Conservation (phyloP, 2,797 vertebrate species). For the Halcyon leucocephala region DNA sequence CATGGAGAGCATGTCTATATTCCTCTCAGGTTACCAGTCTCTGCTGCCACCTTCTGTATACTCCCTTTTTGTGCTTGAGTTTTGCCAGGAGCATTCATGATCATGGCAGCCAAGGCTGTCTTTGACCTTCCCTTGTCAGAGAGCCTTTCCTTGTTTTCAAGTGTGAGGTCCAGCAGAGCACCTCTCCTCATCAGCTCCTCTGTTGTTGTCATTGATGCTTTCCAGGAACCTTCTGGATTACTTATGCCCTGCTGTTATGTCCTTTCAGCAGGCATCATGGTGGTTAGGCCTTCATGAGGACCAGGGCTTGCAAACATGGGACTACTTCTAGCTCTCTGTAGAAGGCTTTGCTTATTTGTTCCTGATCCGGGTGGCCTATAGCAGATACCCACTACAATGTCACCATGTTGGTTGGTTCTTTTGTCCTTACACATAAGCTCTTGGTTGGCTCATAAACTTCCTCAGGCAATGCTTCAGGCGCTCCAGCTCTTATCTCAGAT, state of each 20-base stretch:
- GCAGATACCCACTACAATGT: background rate
- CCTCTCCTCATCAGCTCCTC: background rate
- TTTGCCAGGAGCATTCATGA: background rate
- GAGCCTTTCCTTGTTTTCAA: background rate
- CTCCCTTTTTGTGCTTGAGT: background rate
- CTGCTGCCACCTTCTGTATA: background rate
- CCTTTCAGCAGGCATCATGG: background rate
- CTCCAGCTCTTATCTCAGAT: background rate
- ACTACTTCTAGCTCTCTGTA: background rate
- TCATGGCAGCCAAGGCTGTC: background rate
- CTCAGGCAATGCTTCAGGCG: background rate
- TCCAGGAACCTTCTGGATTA: background rate
- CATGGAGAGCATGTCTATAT: background rate
- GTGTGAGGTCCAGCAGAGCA: background rate
- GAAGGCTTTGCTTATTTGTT: background rate
- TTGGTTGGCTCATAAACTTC: background rate
- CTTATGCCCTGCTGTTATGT: background rate
- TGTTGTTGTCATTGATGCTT: background rate
- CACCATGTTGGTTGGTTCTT: background rate
- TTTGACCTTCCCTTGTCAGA: background rate
- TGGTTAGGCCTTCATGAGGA: background rate
- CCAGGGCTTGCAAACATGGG: background rate
- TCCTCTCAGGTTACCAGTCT: background rate
- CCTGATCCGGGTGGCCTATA: background rate
- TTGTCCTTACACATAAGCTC: background rate